Conservation (phyloP, 2,888 invertebrate species). For the Electrophaes corylata region DNA sequence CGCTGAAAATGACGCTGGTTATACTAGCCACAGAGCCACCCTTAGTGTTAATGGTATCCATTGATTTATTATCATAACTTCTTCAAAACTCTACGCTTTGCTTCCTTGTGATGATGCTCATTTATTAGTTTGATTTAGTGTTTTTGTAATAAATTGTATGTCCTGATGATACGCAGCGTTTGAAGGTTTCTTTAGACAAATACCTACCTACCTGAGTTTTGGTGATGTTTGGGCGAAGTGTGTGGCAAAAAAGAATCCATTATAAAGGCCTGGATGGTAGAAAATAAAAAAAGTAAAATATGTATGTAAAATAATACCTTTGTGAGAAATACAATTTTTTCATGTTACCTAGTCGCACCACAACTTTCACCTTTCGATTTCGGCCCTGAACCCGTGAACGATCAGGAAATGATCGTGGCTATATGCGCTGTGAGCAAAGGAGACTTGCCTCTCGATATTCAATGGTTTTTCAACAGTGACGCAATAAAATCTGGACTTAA, state of each 20-base stretch:
- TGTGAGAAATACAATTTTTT: constrained; percentile 7
- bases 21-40: constrained; percentile 85
- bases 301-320: not conserved
- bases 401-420: constrained; percentile 87
- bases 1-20: constrained; percentile 87
- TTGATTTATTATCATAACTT: constrained; percentile 29
- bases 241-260: constrained; percentile 33
- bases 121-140: constrained; percentile 35
- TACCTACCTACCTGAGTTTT: not conserved
- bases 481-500: constrained; percentile 76
- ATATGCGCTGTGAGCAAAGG: constrained; percentile 90
- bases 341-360: constrained; percentile 83
- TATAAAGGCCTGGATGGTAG: not conserved
- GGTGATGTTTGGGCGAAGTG: constrained; percentile 29
- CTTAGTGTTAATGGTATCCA: constrained; percentile 88
- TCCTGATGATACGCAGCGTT: not conserved
- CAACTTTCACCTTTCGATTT: constrained; percentile 90
- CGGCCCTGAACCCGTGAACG: constrained; percentile 87
- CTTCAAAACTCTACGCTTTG: constrained; percentile 42
- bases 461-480: constrained; percentile 86
- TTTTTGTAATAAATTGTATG: constrained; percentile 15
- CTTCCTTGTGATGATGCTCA: constrained; percentile 58
- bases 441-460: constrained; percentile 90
- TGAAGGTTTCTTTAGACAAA: not conserved
- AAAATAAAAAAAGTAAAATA: not conserved